Evolutionary conservation across 1,140 invertebrate species (phyloP).

Genomic region (Aplysia californica): DNA sequence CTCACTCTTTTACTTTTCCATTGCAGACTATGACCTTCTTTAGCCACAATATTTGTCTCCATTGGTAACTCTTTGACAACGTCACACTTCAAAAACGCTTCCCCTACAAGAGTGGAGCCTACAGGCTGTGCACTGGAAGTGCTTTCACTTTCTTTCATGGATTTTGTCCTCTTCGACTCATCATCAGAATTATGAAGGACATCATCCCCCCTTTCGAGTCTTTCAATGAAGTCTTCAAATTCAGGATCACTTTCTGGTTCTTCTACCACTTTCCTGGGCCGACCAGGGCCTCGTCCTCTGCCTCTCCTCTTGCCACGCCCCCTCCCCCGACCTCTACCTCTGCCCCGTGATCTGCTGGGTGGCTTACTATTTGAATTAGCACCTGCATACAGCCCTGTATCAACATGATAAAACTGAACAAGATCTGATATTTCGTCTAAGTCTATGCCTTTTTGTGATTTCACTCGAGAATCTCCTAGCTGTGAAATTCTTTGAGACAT

Average conservation of each 20-base stretch:
- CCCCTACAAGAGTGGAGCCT: too few relatives aligned
- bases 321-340: conserved; percentile 40
- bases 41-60: neutral
- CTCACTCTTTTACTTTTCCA: conserved; percentile 32
- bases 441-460: neutral
- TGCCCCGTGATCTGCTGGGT: neutral
- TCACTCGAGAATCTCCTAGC: neutral
- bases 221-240: conserved; percentile 17
- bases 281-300: conserved; percentile 18
- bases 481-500: neutral
- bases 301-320: conserved; percentile 7
- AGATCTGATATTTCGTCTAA: conserved; percentile 25
- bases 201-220: conserved; percentile 24
- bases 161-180: neutral
- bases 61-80: neutral
- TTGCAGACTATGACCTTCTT: conserved; percentile 11
- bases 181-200: neutral
- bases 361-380: neutral
- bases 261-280: conserved; percentile 13
- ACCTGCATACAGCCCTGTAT: neutral
- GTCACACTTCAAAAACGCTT: too few relatives aligned
- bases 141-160: too few relatives aligned
- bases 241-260: conserved; percentile 33
- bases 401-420: conserved; percentile 3
- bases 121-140: too few relatives aligned